Percentiles rank a stretch among this genome's conserved stretches.
These are phyloP conservation scores for Corythoichthys intestinalis DNA, from an alignment of 2,113 vertebrate genomes.

Conservation along the genomic window DNA sequence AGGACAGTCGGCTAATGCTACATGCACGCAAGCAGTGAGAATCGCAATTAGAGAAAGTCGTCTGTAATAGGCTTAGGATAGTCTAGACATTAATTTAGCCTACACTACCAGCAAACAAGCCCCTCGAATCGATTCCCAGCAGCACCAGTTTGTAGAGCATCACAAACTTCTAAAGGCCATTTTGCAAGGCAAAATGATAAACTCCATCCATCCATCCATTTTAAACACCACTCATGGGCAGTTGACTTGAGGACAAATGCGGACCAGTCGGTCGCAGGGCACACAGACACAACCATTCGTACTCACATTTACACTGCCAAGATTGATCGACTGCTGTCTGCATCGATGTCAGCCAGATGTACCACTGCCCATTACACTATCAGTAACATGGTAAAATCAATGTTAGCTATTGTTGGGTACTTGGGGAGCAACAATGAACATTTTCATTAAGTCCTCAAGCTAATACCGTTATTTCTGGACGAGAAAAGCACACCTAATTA, in stretches of 20 bases:
- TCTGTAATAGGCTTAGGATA: slow-evolving; percentile 42
- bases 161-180: neutral
- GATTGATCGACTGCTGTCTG: no score
- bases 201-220: no score
- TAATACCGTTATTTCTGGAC: no score
- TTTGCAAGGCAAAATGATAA: neutral
- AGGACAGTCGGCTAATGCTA: neutral
- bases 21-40: neutral
- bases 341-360: no score
- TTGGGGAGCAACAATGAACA: neutral
- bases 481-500: no score
- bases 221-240: no score
- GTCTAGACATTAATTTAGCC: slow-evolving; percentile 30
- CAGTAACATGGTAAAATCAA: neutral
- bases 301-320: no score
- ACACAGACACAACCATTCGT: no score
- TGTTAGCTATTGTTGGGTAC: neutral
- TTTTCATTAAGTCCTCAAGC: neutral
- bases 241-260: no score
- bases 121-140: slow-evolving; percentile 20
- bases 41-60: slow-evolving; percentile 44
- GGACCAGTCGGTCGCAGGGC: no score
- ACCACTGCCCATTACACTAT: no score
- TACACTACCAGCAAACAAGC: slow-evolving; percentile 30
- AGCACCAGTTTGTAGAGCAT: slow-evolving; percentile 1